These are phyloP conservation scores for Intellagama lesueurii DNA, from an alignment of 2,797 vertebrate species.

Conservation along the genomic window DNA sequence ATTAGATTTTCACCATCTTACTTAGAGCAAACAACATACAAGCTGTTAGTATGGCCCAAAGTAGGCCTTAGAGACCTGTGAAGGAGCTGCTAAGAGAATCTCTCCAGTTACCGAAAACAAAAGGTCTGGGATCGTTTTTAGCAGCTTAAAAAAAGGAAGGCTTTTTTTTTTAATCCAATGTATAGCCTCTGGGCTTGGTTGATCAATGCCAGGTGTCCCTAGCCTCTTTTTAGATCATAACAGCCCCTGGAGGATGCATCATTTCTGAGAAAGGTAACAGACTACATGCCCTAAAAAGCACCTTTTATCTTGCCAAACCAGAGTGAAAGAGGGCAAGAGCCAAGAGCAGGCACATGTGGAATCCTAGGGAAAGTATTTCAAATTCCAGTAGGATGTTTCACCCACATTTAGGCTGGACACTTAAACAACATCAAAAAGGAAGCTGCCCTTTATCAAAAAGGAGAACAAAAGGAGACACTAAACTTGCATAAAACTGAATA, in stretches of 20 bases:
- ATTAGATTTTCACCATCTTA: slow-evolving; percentile 22
- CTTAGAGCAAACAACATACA: slow-evolving; percentile 36
- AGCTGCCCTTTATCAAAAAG: too few relatives aligned
- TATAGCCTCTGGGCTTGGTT: slow-evolving; percentile 6
- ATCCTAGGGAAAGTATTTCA: background rate
- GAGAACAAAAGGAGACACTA: too few relatives aligned
- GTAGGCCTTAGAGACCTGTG: slow-evolving; percentile 24
- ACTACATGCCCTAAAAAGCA: background rate
- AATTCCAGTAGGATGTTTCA: background rate
- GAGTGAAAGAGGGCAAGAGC: background rate
- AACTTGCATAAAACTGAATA: too few relatives aligned
- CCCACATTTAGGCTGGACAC: background rate
- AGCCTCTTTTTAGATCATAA: background rate
- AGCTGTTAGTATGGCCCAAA: slow-evolving; percentile 13
- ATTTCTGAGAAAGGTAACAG: slow-evolving; percentile 5
- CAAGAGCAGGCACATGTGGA: background rate
- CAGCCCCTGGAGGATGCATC: background rate
- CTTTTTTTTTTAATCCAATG: background rate
- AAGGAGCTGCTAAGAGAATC: slow-evolving; percentile 28
- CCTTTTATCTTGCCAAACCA: background rate
- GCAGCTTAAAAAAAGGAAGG: slow-evolving; percentile 27
- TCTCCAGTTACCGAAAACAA: slow-evolving; percentile 37
- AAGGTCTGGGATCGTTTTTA: slow-evolving; percentile 35
- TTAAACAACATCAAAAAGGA: too few relatives aligned
- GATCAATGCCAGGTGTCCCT: slow-evolving; percentile 32